phyloP scores from a whole-genome alignment of 2,797 vertebrate species.

The Poeciliopsis gracilis region DNA sequence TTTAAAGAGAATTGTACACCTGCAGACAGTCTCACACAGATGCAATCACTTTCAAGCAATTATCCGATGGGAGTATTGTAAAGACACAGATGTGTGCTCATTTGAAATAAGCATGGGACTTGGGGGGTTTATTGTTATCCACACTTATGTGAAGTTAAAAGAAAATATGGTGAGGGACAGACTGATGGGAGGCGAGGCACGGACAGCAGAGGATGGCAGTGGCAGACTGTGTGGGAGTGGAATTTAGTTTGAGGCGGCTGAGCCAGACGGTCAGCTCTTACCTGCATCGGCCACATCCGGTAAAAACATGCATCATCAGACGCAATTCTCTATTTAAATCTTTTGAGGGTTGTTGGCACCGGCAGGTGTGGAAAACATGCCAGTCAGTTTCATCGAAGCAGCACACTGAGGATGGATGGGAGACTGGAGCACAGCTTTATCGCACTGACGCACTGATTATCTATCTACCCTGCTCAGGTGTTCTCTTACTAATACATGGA shows the following conservation, averaged over 20 bases:
- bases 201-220: slow-evolving; percentile 31
- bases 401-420: slow-evolving; percentile 35
- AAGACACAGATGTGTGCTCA: slow-evolving; percentile 33
- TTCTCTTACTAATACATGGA: slow-evolving; percentile 51
- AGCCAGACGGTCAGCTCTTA: slow-evolving; percentile 64
- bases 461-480: slow-evolving; percentile 52
- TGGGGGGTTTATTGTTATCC: slow-evolving; percentile 44
- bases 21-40: slow-evolving; percentile 9
- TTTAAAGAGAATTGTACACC: slow-evolving; percentile 7
- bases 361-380: slow-evolving; percentile 29
- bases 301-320: slow-evolving; percentile 22
- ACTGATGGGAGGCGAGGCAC: slow-evolving; percentile 36
- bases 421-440: slow-evolving; percentile 61
- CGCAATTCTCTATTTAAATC: slow-evolving; percentile 31
- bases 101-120: slow-evolving; percentile 9
- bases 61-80: slow-evolving; percentile 28
- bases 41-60: slow-evolving; percentile 35
- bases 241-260: slow-evolving; percentile 46
- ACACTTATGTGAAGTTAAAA: slow-evolving; percentile 14
- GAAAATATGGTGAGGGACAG: slow-evolving; percentile 18
- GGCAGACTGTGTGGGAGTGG: slow-evolving; percentile 63
- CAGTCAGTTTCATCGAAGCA: slow-evolving; percentile 62
- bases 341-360: slow-evolving; percentile 40
- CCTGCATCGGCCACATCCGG: slow-evolving; percentile 47
- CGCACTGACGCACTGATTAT: slow-evolving; percentile 65